These are phyloP conservation scores for Equus quagga DNA, from an alignment of 2,113 vertebrate species.

Conservation along the genomic window DNA sequence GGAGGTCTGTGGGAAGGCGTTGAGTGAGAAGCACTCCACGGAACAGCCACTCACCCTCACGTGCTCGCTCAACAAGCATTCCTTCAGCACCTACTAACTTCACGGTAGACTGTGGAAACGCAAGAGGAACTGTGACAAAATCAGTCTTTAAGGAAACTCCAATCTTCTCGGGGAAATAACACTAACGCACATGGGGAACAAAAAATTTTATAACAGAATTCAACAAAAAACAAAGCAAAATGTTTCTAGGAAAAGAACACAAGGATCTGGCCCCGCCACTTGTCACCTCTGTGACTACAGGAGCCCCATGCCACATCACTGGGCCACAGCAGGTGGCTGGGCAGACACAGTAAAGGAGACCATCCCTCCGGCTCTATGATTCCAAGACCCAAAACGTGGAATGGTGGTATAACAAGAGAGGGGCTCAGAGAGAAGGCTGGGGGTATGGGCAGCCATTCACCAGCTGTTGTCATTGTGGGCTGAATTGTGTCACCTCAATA, in stretches of 20 bases:
- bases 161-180: not conserved
- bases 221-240: not conserved
- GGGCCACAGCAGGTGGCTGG: not conserved
- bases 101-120: accelerated
- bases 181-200: not conserved
- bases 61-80: not conserved
- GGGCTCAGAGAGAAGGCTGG: not conserved
- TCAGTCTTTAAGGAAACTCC: not conserved
- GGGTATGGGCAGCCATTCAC: not conserved
- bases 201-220: not conserved
- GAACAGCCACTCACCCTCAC: accelerated
- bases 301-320: not conserved
- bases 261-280: not conserved
- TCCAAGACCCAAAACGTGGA: not conserved
- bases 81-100: not conserved
- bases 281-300: not conserved
- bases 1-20: not conserved
- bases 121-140: not conserved
- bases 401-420: not conserved
- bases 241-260: not conserved
- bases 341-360: not conserved
- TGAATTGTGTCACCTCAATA: not conserved
- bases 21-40: accelerated
- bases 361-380: not conserved
- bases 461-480: not conserved